Evolutionary conservation across 1,140 invertebrate genomes (phyloP).

Genomic region (Drosophila varians): DNA sequence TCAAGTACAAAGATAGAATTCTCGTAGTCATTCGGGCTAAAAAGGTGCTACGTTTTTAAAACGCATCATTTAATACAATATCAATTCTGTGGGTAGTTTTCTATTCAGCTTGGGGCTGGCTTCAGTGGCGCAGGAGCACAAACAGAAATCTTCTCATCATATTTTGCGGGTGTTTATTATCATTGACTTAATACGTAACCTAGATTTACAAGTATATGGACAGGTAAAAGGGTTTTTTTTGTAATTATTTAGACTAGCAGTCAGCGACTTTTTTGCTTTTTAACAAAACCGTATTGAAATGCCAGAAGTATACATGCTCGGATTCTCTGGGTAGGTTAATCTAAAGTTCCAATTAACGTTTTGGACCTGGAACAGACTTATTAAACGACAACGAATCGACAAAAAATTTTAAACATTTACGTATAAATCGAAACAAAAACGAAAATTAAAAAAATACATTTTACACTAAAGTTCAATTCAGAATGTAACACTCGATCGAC

Average conservation of each 20-base stretch:
- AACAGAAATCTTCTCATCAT: constrained; percentile 8
- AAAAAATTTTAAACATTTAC: background rate
- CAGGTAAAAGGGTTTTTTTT: constrained; percentile 43
- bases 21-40: constrained; percentile 1
- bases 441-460: background rate
- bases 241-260: constrained; percentile 49
- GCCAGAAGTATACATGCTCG: constrained; percentile 31
- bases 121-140: background rate
- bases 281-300: constrained; percentile 32
- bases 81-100: constrained; percentile 33
- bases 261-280: constrained; percentile 16
- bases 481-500: constrained; percentile 13
- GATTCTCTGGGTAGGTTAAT: constrained; percentile 9
- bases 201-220: constrained; percentile 48
- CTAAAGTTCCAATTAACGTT: constrained; percentile 19
- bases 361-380: constrained; percentile 6
- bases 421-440: constrained; percentile 10
- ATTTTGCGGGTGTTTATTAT: constrained; percentile 45
- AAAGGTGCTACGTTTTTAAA: constrained; percentile 2
- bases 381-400: background rate
- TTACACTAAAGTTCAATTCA: constrained; percentile 6
- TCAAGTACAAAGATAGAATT: constrained; percentile 15
- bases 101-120: constrained; percentile 23
- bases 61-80: constrained; percentile 14
- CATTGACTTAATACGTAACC: constrained; percentile 56